Evolutionary conservation across 2,797 vertebrate species (phyloP).

Genomic region (Bufotes viridis): DNA sequence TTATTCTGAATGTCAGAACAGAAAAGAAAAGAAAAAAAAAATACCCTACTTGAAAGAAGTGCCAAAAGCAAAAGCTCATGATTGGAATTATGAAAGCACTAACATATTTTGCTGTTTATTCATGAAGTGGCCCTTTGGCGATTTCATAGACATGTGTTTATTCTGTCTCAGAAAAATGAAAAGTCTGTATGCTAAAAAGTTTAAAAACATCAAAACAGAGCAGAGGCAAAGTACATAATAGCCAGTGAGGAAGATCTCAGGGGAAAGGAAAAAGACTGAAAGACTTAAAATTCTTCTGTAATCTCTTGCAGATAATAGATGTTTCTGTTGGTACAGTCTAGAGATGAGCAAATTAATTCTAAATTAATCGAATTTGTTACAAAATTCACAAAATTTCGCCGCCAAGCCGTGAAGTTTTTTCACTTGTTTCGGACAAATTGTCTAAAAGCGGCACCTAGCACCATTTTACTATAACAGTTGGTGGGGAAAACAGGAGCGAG

Average conservation of each 20-base stretch:
- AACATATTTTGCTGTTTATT: slow-evolving; percentile 35
- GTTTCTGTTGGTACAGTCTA: too few relatives aligned
- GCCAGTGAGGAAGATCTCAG: not conserved
- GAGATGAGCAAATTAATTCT: too few relatives aligned
- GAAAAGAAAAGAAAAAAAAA: not conserved
- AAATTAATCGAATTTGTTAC: too few relatives aligned
- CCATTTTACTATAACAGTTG: too few relatives aligned
- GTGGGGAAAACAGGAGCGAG: too few relatives aligned
- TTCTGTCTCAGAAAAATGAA: slow-evolving; percentile 3
- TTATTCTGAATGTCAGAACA: slow-evolving; percentile 14
- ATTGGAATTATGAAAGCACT: slow-evolving; percentile 8
- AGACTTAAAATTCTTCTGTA: not conserved
- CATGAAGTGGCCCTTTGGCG: slow-evolving; percentile 14
- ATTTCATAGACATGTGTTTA: slow-evolving; percentile 26
- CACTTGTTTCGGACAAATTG: too few relatives aligned
- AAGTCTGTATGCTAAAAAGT: not conserved
- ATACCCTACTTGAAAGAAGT: not conserved
- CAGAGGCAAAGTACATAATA: not conserved
- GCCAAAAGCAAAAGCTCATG: slow-evolving; percentile 23
- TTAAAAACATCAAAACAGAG: not conserved
- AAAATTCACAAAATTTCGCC: too few relatives aligned
- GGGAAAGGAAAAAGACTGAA: not conserved
- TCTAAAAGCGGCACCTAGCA: too few relatives aligned
- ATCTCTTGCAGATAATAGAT: not conserved
- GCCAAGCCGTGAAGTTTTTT: too few relatives aligned